Conservation (phyloP, 1,140 invertebrate species). For the Platorchestia sp. region DNA sequence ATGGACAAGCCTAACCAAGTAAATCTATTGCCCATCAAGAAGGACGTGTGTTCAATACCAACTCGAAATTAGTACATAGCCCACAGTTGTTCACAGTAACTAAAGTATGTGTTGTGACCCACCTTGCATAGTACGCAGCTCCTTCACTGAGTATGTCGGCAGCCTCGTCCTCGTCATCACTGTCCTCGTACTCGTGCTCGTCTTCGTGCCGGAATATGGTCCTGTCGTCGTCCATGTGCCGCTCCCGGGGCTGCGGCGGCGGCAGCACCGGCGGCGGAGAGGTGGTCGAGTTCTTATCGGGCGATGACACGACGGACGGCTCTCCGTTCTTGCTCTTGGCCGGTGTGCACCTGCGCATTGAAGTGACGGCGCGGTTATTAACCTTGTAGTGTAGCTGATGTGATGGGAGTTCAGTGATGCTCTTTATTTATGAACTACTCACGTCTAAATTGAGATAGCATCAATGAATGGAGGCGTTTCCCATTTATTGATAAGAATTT, state of each 20-base stretch:
- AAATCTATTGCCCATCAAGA: no score
- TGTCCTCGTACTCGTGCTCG: slow-evolving; percentile 19
- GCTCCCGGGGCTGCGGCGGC: neutral
- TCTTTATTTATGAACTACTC: no score
- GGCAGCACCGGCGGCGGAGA: neutral
- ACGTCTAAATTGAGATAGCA: no score
- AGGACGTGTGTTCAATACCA: no score
- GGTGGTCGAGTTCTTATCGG: neutral
- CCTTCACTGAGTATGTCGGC: neutral
- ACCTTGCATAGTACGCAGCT: neutral
- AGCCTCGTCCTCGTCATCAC: slow-evolving; percentile 26
- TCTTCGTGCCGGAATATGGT: slow-evolving; percentile 31
- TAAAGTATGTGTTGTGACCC: neutral
- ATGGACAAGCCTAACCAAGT: no score
- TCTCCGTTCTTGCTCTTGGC: neutral
- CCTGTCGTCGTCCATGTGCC: neutral
- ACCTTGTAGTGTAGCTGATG: neutral
- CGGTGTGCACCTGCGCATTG: neutral
- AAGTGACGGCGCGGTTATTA: neutral
- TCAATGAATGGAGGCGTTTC: neutral
- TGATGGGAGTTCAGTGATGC: no score
- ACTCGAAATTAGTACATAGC: no score
- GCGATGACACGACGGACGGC: neutral
- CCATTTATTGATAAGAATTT: neutral
- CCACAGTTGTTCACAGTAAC: no score